A percentile compares a stretch with the other conserved stretches of the same genome.
Evolutionary conservation across 2,797 vertebrate species (phyloP).

Genomic region (Podarcis siculus): DNA sequence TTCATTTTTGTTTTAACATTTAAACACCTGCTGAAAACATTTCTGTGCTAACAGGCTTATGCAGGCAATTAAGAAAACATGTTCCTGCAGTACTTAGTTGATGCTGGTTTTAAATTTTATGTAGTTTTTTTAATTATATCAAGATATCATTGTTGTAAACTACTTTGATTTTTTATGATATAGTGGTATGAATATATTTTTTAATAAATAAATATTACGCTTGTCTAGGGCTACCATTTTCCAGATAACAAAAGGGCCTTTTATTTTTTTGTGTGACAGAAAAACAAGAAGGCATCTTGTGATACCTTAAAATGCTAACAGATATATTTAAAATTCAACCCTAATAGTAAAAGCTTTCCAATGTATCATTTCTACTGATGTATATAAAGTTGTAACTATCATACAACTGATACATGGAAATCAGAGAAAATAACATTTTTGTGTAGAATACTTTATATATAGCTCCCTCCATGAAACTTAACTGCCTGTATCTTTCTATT

Average conservation of each 20-base stretch:
- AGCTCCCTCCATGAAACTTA: not conserved
- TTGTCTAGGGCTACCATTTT: not conserved
- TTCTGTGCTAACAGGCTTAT: too few species aligned
- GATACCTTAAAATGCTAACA: not conserved
- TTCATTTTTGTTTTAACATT: not conserved
- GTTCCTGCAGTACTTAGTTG: too few species aligned
- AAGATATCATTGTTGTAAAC: too few species aligned
- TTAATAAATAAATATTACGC: too few species aligned
- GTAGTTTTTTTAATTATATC: too few species aligned
- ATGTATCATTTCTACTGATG: not conserved
- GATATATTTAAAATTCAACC: not conserved
- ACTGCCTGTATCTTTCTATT: conserved; percentile 23
- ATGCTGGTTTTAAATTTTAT: too few species aligned
- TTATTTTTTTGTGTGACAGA: not conserved
- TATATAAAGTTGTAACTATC: not conserved
- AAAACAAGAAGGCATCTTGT: not conserved
- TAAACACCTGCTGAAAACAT: too few species aligned
- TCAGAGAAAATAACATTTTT: not conserved
- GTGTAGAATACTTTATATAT: not conserved
- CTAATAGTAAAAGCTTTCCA: not conserved
- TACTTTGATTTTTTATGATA: too few species aligned
- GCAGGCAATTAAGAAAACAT: too few species aligned
- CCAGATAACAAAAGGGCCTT: not conserved
- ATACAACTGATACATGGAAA: not conserved
- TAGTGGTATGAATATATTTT: too few species aligned